These are phyloP conservation scores for Spongilla lacustris DNA, from an alignment of 37 sponge, comb jelly and placozoan species.

Conservation along the genomic window DNA sequence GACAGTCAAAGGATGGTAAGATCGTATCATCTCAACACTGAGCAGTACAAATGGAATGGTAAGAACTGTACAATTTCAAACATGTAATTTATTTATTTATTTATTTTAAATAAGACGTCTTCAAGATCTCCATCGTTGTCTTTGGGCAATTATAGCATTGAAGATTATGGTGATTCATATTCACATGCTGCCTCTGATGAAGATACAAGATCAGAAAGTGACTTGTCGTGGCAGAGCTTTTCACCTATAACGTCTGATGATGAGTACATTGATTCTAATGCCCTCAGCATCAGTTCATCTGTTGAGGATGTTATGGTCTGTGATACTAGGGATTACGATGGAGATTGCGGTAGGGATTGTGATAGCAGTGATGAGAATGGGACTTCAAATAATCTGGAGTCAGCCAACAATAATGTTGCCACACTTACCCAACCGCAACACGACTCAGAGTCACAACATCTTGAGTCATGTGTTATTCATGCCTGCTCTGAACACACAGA, in stretches of 20 bases:
- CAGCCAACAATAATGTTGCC: too few species aligned
- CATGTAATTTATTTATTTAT: neutral
- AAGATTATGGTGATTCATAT: neutral
- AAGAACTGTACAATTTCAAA: neutral
- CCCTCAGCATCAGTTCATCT: neutral
- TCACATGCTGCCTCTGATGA: neutral
- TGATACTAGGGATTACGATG: neutral
- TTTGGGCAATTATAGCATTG: neutral
- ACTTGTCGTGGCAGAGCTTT: neutral
- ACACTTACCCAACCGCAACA: too few species aligned
- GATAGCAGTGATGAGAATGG: neutral
- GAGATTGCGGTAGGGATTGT: neutral
- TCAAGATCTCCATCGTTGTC: neutral
- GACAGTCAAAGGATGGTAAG: conserved; percentile 3
- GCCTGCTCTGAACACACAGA: neutral
- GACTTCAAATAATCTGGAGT: too few species aligned
- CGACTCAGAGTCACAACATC: too few species aligned
- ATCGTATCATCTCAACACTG: neutral
- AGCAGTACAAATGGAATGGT: neutral
- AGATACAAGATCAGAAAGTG: neutral
- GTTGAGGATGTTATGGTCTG: neutral
- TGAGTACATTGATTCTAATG: neutral
- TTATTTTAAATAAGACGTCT: neutral
- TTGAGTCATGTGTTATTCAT: conserved; percentile 6
- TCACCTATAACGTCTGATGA: neutral